These are phyloP conservation scores for Psittacus erithacus DNA, from an alignment of 2,113 vertebrate species.

Conservation along the genomic window DNA sequence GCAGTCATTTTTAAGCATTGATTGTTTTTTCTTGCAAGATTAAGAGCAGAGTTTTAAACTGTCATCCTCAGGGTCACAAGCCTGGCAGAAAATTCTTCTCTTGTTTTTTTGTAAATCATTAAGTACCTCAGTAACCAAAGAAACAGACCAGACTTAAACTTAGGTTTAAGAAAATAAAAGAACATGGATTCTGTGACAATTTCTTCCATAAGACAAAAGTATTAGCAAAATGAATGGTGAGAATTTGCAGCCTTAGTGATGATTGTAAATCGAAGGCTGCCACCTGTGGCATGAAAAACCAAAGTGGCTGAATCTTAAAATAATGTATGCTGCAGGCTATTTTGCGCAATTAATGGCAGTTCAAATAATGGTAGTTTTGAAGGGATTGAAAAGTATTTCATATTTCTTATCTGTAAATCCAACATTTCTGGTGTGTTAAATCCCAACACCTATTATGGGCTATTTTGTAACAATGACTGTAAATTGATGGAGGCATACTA, in stretches of 20 bases:
- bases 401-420: background rate
- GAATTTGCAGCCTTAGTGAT: background rate
- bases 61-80: constrained; percentile 6
- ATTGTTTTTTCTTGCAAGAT: constrained; percentile 1
- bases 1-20: background rate
- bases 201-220: background rate
- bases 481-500: background rate
- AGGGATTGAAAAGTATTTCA: background rate
- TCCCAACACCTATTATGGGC: background rate
- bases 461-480: background rate
- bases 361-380: background rate
- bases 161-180: background rate
- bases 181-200: background rate
- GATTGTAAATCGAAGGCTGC: background rate
- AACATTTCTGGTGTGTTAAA: background rate
- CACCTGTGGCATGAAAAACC: background rate
- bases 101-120: background rate
- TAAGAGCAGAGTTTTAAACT: background rate
- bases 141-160: background rate
- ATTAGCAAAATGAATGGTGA: background rate
- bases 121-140: background rate
- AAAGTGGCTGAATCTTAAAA: background rate
- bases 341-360: background rate
- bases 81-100: background rate
- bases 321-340: background rate